These are phyloP conservation scores for Pachyrhynchus sulphureomaculatus DNA, from an alignment of 1,140 invertebrate species.

Conservation along the genomic window DNA sequence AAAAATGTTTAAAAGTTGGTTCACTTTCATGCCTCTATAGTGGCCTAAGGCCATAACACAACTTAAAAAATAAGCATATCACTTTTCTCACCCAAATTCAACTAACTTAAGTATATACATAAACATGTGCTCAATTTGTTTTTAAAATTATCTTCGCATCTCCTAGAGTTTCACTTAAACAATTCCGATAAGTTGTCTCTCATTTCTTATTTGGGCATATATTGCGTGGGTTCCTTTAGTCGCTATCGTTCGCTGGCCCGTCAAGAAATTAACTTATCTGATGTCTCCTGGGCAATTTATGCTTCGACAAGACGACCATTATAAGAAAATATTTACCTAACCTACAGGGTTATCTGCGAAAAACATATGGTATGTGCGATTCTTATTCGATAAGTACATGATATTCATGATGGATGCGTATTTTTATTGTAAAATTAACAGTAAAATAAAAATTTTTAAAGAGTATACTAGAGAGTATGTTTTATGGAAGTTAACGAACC, in stretches of 20 bases:
- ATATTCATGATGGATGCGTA: slow-evolving; percentile 24
- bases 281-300: slow-evolving; percentile 34
- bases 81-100: too few species aligned
- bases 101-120: too few species aligned
- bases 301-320: slow-evolving; percentile 30
- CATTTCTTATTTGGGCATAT: slow-evolving; percentile 27
- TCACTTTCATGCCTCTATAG: too few species aligned
- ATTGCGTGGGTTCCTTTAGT: slow-evolving; percentile 21
- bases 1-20: too few species aligned
- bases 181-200: slow-evolving; percentile 1
- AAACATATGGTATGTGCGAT: slow-evolving; percentile 23
- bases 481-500: too few species aligned
- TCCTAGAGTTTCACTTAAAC: slow-evolving; percentile 15
- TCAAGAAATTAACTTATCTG: slow-evolving; percentile 36
- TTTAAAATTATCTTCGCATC: slow-evolving; percentile 25
- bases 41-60: too few species aligned
- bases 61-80: too few species aligned
- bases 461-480: too few species aligned
- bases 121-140: slow-evolving; percentile 30
- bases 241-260: slow-evolving; percentile 26
- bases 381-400: slow-evolving; percentile 15
- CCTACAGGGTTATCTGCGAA: slow-evolving; percentile 23
- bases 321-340: slow-evolving; percentile 20
- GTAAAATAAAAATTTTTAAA: too few species aligned
- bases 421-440: too few species aligned